Percentiles rank a stretch among this genome's conserved stretches.
Evolutionary conservation across 2,113 vertebrate species (phyloP).

Genomic region (Dromiciops gliroides): DNA sequence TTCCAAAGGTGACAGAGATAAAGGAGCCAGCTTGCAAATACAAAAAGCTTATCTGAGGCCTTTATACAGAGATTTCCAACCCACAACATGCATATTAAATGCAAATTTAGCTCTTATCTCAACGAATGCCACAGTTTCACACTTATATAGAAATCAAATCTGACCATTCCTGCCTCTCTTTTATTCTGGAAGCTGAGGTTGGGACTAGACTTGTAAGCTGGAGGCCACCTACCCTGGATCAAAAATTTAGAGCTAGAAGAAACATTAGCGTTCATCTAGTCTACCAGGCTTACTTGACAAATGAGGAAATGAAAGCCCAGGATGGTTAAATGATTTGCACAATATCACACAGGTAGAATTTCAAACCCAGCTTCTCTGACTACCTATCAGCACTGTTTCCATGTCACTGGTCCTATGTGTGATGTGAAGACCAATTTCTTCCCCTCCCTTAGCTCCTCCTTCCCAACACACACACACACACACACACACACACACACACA

Average conservation of each 20-base stretch:
- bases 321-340: background rate
- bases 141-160: background rate
- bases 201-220: background rate
- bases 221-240: background rate
- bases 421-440: background rate
- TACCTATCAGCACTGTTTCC: background rate
- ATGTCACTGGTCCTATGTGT: background rate
- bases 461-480: background rate
- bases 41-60: conserved; percentile 18
- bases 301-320: background rate
- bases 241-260: background rate
- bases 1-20: conserved; percentile 69
- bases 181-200: background rate
- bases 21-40: background rate
- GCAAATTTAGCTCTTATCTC: conserved; percentile 16
- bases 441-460: background rate
- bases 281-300: background rate
- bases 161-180: background rate
- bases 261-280: background rate
- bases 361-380: background rate
- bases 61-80: conserved; percentile 44
- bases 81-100: conserved; percentile 1
- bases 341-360: background rate
- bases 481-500: no score
- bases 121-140: background rate